phyloP scores from a whole-genome alignment of 2,113 vertebrate genomes.

The Athene cunicularia region DNA sequence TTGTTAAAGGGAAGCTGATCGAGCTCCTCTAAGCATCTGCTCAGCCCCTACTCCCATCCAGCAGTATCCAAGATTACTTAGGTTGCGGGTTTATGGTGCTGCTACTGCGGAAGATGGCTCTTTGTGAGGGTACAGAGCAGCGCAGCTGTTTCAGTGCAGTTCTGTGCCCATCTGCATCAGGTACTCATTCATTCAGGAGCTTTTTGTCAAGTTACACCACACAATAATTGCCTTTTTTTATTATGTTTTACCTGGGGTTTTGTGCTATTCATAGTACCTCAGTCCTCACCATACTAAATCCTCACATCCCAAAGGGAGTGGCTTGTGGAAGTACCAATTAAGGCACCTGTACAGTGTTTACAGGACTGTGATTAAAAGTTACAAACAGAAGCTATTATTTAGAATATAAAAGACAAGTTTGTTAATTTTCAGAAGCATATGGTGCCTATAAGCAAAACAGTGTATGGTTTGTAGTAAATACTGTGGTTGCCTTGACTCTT shows the following conservation, averaged over 20 bases:
- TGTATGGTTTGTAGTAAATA: not conserved
- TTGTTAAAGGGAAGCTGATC: not conserved
- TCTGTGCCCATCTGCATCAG: not conserved
- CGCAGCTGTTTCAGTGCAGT: not conserved
- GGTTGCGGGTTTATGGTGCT: not conserved
- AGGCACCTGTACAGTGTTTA: not conserved
- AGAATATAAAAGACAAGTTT: not conserved
- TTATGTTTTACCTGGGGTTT: accelerated
- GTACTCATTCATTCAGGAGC: not conserved
- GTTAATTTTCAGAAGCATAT: not conserved
- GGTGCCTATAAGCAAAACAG: not conserved
- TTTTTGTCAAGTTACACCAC: not conserved
- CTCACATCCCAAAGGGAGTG: not conserved
- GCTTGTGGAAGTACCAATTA: not conserved
- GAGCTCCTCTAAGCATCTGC: not conserved
- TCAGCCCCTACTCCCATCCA: not conserved
- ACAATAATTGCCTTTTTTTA: not conserved
- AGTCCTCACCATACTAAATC: not conserved
- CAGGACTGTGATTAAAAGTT: not conserved
- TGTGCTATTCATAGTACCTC: accelerated
- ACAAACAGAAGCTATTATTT: not conserved
- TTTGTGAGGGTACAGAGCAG: not conserved
- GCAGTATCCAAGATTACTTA: not conserved
- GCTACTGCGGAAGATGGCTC: not conserved
- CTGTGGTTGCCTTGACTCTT: not conserved